Evolutionary conservation across 2,888 invertebrate species (phyloP), one percentile per base, ranked within the genome.

Genomic region (Stenchaetothrips biformis): DNA sequence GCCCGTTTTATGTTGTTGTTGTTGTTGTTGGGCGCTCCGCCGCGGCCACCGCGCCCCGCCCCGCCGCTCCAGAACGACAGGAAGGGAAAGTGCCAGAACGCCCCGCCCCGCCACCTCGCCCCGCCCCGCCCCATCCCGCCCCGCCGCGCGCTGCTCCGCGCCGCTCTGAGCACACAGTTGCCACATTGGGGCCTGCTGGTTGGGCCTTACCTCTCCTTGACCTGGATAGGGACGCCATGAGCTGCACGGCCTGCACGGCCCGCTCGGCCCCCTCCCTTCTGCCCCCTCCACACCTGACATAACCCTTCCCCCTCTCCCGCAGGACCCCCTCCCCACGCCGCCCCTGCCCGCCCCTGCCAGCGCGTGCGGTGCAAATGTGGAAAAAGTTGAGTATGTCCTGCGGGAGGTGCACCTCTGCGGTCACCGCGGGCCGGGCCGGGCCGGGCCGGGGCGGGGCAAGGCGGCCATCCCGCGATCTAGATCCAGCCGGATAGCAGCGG

Each of bases 1-100:
- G 86, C 85, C 84, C 85, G 85, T 88, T 84, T 82, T 86, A 87
- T 84, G 83, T 85, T 86, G 88, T 88, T 88, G 88, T 87, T 88
- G 88, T 86, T 86, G 87, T 86, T 85, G 85, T 83, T 86, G 86
- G 83, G 85, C 86, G 84, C 85, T 85, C 86, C 87, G 88, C 87
- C 86, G 88, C 88, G 83, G 84, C 84, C 82, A 83, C 83, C 83
- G 83, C 83, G 84, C 84, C 84, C 83, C 67, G 21, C 9, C 67
- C 0, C 25, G 67, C 84, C 84, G 85, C 83, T 84, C 67, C 67
- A 74, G 67, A 74, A 74, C 67, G 67, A 53, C 53, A 53, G 53
- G 67, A 74, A 74, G 67, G 67, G 67, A 74, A 74, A 74, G 83
- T 83, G 85, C 85, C 85, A 85, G 85, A 84, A 85, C 85, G 83